Conservation (phyloP, 1,140 invertebrate genomes). For the Formica exsecta region DNA sequence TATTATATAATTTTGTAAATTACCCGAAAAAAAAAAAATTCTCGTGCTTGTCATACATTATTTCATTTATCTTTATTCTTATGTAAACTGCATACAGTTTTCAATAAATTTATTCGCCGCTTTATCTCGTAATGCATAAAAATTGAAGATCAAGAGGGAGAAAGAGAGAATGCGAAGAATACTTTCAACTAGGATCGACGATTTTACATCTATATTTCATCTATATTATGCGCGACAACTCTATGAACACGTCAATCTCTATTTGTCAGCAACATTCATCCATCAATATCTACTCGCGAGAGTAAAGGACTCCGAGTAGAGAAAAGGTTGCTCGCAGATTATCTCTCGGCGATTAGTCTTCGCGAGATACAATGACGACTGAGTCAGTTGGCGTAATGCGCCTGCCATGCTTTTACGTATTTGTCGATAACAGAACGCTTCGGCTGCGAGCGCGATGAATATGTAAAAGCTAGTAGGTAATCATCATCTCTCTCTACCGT, state of each 20-base stretch:
- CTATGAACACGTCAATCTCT: conserved; percentile 59
- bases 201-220: conserved; percentile 48
- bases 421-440: conserved; percentile 55
- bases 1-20: conserved; percentile 1
- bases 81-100: neutral
- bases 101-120: neutral
- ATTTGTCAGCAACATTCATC: conserved; percentile 55
- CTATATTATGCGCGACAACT: conserved; percentile 44
- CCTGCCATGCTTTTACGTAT: conserved; percentile 36
- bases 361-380: conserved; percentile 52
- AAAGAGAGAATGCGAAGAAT: neutral
- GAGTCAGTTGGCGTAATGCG: conserved; percentile 50
- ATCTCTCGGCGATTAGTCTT: conserved; percentile 57
- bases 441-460: conserved; percentile 42
- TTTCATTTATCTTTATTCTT: neutral
- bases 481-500: conserved; percentile 41
- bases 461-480: conserved; percentile 58
- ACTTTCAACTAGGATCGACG: neutral
- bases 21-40: neutral
- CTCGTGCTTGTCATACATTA: neutral
- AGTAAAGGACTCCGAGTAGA: conserved; percentile 42
- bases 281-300: conserved; percentile 48
- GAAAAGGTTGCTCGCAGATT: conserved; percentile 39
- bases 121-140: neutral
- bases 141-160: neutral